Conservation (phyloP, 2,888 invertebrate genomes). For the Euplagia quadripunctaria region DNA sequence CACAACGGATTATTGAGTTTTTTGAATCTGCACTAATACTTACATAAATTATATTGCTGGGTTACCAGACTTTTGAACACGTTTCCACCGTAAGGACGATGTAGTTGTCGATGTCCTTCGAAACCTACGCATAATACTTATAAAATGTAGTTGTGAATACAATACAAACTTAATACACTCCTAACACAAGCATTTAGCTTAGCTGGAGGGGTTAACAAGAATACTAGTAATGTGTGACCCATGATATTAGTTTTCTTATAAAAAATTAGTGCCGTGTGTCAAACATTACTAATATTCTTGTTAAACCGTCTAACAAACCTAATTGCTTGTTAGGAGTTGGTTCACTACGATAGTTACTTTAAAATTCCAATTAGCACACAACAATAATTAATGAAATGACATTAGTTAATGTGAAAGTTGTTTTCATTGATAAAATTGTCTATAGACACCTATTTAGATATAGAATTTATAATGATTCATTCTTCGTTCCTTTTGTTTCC, state of each 20-base stretch:
- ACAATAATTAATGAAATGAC: background rate
- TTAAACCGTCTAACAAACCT: too few species aligned
- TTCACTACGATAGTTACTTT: too few species aligned
- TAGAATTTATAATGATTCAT: too few species aligned
- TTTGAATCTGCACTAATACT: background rate
- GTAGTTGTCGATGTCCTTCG: background rate
- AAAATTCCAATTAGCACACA: background rate
- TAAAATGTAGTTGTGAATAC: background rate
- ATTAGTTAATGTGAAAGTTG: background rate
- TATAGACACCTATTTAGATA: too few species aligned
- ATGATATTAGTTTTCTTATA: too few species aligned
- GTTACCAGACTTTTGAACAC: background rate
- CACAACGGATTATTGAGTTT: background rate
- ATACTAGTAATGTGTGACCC: too few species aligned
- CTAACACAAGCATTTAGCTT: too few species aligned
- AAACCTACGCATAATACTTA: constrained; percentile 9
- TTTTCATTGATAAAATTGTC: too few species aligned
- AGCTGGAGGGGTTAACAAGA: too few species aligned
- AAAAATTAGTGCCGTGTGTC: too few species aligned
- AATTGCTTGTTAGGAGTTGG: too few species aligned
- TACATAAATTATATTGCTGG: background rate
- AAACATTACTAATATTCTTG: too few species aligned
- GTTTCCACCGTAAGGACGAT: background rate
- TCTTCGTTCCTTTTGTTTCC: background rate
- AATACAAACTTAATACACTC: background rate